These are phyloP conservation scores for Ctenodactylus gundi DNA, from an alignment of 2,113 vertebrate species.

Conservation along the genomic window DNA sequence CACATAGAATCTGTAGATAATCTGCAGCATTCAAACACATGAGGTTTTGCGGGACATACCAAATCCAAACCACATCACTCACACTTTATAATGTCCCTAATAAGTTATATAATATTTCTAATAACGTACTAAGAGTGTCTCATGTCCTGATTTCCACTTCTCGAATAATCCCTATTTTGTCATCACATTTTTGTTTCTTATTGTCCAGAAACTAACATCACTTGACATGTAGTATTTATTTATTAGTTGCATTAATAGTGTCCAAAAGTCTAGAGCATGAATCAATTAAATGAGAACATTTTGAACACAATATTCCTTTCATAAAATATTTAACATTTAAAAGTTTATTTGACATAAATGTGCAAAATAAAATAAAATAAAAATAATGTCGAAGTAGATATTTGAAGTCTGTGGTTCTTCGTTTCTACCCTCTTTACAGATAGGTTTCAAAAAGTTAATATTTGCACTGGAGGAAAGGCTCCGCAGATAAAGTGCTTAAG, in stretches of 20 bases:
- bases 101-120: neutral
- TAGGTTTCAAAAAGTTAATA: too few species aligned
- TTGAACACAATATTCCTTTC: neutral
- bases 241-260: neutral
- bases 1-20: too few species aligned
- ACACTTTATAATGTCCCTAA: neutral
- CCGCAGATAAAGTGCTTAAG: too few species aligned
- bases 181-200: neutral
- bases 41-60: neutral
- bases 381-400: neutral
- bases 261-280: neutral
- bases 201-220: neutral
- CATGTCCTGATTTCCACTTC: neutral
- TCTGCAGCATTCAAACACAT: too few species aligned
- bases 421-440: too few species aligned
- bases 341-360: too few species aligned
- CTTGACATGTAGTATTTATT: neutral
- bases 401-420: neutral
- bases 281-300: neutral
- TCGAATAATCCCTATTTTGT: neutral
- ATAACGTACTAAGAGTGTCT: neutral
- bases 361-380: too few species aligned
- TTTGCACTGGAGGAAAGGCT: too few species aligned
- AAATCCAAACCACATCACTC: slow-evolving; percentile 26
- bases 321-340: too few species aligned